These are phyloP conservation scores for Copsychus sechellarum DNA, from an alignment of 2,113 vertebrate species.

Conservation along the genomic window DNA sequence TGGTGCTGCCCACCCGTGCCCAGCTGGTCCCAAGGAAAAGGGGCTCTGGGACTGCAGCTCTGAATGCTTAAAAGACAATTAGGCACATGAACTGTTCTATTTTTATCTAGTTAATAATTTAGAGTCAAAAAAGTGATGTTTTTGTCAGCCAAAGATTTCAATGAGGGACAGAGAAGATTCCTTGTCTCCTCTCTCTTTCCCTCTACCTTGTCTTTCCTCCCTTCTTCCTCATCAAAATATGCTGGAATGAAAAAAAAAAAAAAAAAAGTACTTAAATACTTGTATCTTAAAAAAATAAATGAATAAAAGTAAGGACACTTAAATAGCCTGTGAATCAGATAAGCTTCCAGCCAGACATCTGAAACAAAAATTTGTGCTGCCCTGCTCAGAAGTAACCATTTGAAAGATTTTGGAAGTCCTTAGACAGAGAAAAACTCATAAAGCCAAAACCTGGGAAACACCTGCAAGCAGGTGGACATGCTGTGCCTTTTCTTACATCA, in stretches of 20 bases:
- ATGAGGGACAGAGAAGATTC: background rate
- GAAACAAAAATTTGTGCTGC: background rate
- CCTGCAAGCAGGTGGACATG: background rate
- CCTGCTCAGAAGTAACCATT: background rate
- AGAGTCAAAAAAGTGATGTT: background rate
- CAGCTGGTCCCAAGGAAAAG: background rate
- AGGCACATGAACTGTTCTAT: too few species aligned
- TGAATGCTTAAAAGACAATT: accelerated
- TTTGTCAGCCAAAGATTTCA: background rate
- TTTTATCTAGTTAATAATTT: background rate
- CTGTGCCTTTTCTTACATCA: background rate
- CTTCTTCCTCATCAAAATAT: background rate
- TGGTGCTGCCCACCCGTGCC: conserved; percentile 2
- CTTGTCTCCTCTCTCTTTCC: background rate
- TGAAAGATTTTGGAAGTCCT: background rate
- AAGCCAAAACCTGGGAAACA: background rate
- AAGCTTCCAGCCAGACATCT: background rate
- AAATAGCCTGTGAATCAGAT: background rate
- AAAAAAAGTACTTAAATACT: background rate
- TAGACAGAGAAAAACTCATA: background rate
- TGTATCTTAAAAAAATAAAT: background rate
- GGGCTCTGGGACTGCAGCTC: background rate
- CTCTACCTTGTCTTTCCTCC: background rate
- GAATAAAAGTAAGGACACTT: background rate
- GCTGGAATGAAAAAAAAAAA: background rate